These are phyloP conservation scores for Schizopygopsis malacanthus DNA, from an alignment of 2,797 vertebrate species.

Conservation along the genomic window DNA sequence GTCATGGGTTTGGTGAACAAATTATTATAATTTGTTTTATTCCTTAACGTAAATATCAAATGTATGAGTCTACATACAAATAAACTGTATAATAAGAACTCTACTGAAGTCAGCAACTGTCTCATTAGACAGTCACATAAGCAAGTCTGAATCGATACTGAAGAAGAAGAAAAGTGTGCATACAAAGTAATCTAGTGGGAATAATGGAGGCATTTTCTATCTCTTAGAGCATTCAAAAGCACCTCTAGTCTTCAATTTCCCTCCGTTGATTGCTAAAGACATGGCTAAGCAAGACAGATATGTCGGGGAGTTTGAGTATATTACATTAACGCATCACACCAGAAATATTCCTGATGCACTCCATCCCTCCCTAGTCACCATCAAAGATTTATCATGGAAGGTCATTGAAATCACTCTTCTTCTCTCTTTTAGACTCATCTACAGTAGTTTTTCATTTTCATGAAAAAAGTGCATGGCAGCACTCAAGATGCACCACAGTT, in stretches of 20 bases:
- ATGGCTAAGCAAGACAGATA: slow-evolving; percentile 30
- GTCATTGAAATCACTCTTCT: slow-evolving; percentile 34
- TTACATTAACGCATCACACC: slow-evolving; percentile 38
- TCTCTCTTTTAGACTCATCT: slow-evolving; percentile 12
- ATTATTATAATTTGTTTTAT: background rate
- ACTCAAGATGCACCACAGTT: slow-evolving; percentile 17
- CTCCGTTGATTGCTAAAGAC: slow-evolving; percentile 48
- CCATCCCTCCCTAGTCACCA: slow-evolving; percentile 27
- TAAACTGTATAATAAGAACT: slow-evolving; percentile 18
- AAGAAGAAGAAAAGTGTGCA: slow-evolving; percentile 25
- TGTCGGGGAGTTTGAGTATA: slow-evolving; percentile 24
- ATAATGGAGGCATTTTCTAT: slow-evolving; percentile 23
- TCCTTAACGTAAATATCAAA: background rate
- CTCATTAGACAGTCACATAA: background rate
- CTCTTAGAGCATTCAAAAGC: slow-evolving; percentile 38
- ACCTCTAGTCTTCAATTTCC: slow-evolving; percentile 45
- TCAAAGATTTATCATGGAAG: slow-evolving; percentile 50
- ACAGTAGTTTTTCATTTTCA: slow-evolving; percentile 24
- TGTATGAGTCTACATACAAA: background rate
- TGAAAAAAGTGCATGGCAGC: slow-evolving; percentile 39
- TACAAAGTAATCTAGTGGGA: slow-evolving; percentile 18
- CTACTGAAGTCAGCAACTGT: slow-evolving; percentile 2
- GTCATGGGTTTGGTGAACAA: background rate
- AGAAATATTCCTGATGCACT: slow-evolving; percentile 32
- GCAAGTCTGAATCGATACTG: slow-evolving; percentile 23